phyloP scores from a whole-genome alignment of 2,888 invertebrate species.

The Rosalia funebris region DNA sequence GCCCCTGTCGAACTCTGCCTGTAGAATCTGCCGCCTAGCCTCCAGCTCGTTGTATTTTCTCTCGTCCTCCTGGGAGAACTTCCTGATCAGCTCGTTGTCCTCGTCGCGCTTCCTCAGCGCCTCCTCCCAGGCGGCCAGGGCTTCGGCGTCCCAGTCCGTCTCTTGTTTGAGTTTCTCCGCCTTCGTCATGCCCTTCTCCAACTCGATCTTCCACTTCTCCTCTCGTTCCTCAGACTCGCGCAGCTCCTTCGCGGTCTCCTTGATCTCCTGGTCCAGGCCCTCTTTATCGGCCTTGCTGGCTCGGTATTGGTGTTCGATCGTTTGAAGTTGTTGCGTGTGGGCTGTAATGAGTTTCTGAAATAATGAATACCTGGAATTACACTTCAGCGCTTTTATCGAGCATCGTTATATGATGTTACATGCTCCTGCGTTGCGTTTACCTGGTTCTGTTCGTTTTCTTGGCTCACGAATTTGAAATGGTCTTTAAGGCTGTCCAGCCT shows the following conservation, averaged over 20 bases:
- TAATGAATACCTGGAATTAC: conserved; percentile 1
- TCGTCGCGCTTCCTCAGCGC: conserved; percentile 75
- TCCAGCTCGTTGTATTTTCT: conserved; percentile 73
- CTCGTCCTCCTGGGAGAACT: conserved; percentile 77
- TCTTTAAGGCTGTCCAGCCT: conserved; percentile 59
- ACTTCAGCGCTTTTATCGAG: not conserved
- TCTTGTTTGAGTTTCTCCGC: conserved; percentile 73
- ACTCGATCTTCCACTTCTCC: conserved; percentile 65
- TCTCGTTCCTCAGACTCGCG: conserved; percentile 63
- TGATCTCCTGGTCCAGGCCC: conserved; percentile 64
- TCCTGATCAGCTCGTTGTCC: conserved; percentile 76
- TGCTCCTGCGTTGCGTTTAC: conserved; percentile 52
- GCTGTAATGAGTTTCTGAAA: conserved; percentile 72
- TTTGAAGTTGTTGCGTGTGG: conserved; percentile 75
- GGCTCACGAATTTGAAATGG: conserved; percentile 66
- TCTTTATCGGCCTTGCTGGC: conserved; percentile 63
- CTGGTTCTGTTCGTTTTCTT: conserved; percentile 69
- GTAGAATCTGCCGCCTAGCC: conserved; percentile 66
- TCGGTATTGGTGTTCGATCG: conserved; percentile 69
- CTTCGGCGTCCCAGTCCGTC: conserved; percentile 76
- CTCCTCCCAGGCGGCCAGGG: conserved; percentile 77
- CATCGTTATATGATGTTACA: no score
- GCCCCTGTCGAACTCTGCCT: conserved; percentile 64
- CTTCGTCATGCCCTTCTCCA: conserved; percentile 69
- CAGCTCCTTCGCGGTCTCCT: conserved; percentile 66